Conservation (phyloP, 2,888 invertebrate genomes). For the Agrotis ipsilon region DNA sequence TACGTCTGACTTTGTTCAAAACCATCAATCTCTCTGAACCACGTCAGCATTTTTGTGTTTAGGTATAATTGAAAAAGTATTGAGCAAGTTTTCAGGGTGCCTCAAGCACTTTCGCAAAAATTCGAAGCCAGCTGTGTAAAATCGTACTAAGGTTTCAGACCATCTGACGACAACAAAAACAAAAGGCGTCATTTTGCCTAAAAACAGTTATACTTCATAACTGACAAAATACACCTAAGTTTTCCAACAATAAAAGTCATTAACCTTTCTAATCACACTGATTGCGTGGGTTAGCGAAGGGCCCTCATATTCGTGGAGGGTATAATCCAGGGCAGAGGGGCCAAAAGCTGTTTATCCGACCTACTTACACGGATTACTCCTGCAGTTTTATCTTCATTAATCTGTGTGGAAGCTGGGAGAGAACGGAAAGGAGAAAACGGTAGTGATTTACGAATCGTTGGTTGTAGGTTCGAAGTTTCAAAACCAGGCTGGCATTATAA, state of each 20-base stretch:
- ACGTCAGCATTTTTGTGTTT: no score
- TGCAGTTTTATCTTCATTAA: constrained; percentile 64
- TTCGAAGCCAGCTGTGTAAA: no score
- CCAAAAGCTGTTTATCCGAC: constrained; percentile 65
- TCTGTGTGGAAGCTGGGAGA: constrained; percentile 27
- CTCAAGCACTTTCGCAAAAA: no score
- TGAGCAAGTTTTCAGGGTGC: no score
- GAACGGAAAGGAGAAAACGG: background rate
- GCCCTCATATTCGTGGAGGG: constrained; percentile 37
- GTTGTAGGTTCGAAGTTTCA: background rate
- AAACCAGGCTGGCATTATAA: background rate
- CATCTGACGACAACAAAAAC: no score
- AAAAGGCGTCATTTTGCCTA: no score
- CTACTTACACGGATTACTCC: constrained; percentile 56
- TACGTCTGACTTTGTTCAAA: no score
- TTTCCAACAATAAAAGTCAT: constrained; percentile 40
- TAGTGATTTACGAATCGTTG: background rate
- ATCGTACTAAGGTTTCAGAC: no score
- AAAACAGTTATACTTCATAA: constrained; percentile 12
- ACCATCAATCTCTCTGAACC: no score
- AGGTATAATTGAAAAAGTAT: no score
- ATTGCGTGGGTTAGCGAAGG: constrained; percentile 50
- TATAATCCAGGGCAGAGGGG: constrained; percentile 58
- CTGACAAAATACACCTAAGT: background rate
- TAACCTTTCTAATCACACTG: constrained; percentile 45